Evolutionary conservation across 2,113 vertebrate species (phyloP).

Genomic region (Hirundichthys speculiger): DNA sequence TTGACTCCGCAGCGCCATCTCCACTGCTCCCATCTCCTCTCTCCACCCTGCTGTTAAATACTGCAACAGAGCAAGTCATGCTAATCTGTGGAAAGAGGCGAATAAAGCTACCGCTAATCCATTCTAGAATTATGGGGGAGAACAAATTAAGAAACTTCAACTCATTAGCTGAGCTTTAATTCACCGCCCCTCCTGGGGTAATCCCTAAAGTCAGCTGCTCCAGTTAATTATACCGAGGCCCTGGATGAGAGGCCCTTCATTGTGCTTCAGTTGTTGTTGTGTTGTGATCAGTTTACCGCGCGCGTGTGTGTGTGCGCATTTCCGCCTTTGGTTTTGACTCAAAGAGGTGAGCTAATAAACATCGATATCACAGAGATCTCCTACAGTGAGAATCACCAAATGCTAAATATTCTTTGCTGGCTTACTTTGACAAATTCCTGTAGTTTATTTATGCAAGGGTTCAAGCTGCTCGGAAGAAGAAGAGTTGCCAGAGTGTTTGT

Average conservation of each 20-base stretch:
- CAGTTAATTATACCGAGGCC: conserved; percentile 79
- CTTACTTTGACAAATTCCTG: conserved; percentile 31
- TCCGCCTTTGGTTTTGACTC: conserved; percentile 28
- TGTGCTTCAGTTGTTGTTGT: conserved; percentile 59
- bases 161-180: conserved; percentile 85
- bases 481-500: not conserved
- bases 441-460: conserved; percentile 55
- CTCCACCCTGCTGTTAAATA: conserved; percentile 62
- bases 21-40: conserved; percentile 52
- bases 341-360: conserved; percentile 21
- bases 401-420: conserved; percentile 41
- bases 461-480: conserved; percentile 32
- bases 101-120: conserved; percentile 84
- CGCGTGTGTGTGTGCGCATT: conserved; percentile 15
- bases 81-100: conserved; percentile 80
- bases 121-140: conserved; percentile 82
- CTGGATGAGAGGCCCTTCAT: conserved; percentile 72
- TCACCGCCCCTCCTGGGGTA: conserved; percentile 80
- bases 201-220: conserved; percentile 82
- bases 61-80: conserved; percentile 62
- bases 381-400: conserved; percentile 36
- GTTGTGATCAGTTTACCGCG: conserved; percentile 34
- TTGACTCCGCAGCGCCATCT: conserved; percentile 47
- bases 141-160: conserved; percentile 86
- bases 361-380: conserved; percentile 37